These are phyloP conservation scores for Clarias pachynema DNA, from an alignment of 2,797 vertebrate genomes.

Conservation along the genomic window DNA sequence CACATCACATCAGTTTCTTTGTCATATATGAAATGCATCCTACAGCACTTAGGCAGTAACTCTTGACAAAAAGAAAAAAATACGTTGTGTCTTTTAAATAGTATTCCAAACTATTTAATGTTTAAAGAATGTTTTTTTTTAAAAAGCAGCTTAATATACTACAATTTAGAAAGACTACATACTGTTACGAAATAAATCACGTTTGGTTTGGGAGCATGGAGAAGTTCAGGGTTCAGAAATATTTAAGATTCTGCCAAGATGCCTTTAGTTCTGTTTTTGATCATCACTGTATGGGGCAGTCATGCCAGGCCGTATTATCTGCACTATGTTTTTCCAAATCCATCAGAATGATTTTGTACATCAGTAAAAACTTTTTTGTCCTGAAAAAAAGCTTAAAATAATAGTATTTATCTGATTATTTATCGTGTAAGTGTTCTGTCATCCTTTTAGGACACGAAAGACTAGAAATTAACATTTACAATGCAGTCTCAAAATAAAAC, in stretches of 20 bases:
- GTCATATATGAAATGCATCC: not conserved
- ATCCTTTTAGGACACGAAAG: slow-evolving; percentile 15
- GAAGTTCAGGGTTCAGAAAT: slow-evolving; percentile 51
- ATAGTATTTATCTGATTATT: slow-evolving; percentile 12
- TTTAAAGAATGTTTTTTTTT: slow-evolving; percentile 20
- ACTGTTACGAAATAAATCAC: slow-evolving; percentile 47
- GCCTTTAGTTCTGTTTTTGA: slow-evolving; percentile 56
- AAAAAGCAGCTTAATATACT: slow-evolving; percentile 30
- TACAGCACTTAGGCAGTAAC: slow-evolving; percentile 34
- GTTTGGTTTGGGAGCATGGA: slow-evolving; percentile 44
- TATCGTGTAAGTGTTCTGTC: slow-evolving; percentile 4
- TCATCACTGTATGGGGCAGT: slow-evolving; percentile 52
- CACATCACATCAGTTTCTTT: slow-evolving; percentile 14
- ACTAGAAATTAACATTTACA: slow-evolving; percentile 22
- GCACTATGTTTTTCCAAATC: slow-evolving; percentile 44
- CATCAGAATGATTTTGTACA: slow-evolving; percentile 40
- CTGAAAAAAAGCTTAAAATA: slow-evolving; percentile 22
- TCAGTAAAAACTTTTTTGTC: not conserved
- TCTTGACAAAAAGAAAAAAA: slow-evolving; percentile 37
- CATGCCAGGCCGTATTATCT: slow-evolving; percentile 53
- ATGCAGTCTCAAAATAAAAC: slow-evolving; percentile 13
- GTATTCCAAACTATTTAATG: slow-evolving; percentile 31
- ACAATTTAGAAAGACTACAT: slow-evolving; percentile 44
- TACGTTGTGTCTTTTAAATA: slow-evolving; percentile 8
- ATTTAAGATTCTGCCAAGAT: slow-evolving; percentile 56